Evolutionary conservation across 2,888 invertebrate genomes (phyloP), one percentile per base, ranked within the genome.

Genomic region (Aradus depressus): DNA sequence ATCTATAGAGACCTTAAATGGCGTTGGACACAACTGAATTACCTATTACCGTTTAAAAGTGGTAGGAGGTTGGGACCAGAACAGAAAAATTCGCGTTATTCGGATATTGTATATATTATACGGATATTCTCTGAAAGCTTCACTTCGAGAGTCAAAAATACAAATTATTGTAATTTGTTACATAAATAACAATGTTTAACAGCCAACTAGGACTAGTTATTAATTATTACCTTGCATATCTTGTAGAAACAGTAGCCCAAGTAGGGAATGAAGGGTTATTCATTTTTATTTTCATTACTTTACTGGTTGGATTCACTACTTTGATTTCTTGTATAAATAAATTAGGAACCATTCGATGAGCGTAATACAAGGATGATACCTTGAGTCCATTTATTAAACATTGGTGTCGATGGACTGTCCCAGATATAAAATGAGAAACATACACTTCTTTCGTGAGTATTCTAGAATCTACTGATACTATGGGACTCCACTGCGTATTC

Each of bases 281-380:
- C 23, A 86, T 62, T 48, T 75, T 72, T 31, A 87, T 67, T 28
- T 72, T 74, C 53, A 80, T 75, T 8, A 73, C 68, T 38, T 70
- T 66, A 61, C 72, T 74, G 12, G 80, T 74, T 1, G 85, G 85
- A 65, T 90, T 89, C 25, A 77, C 77, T 1, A 90, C 71, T 63
- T 77, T 76, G 50, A 90, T 76, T 64, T 87, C 84, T 67, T 91
- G 90, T 28, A 89, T 80, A 61, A 90, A 75, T 48, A 90, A 69
- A 26, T 81, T 78, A 2, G 89, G 86, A 51, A 84, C 74, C 5
- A 79, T 78, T 60, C 89, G 75, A 66, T 89, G 89, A 5, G 88
- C 85, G 65, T 84, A 89, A 66, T 81, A 80, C 57, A 79, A 75
- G 62, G 79, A 79, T 2, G 76, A 73, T 3, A 78, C 72, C 60